Evolutionary conservation across 2,113 vertebrate genomes (phyloP).

Genomic region (Sceloporus tristichus): DNA sequence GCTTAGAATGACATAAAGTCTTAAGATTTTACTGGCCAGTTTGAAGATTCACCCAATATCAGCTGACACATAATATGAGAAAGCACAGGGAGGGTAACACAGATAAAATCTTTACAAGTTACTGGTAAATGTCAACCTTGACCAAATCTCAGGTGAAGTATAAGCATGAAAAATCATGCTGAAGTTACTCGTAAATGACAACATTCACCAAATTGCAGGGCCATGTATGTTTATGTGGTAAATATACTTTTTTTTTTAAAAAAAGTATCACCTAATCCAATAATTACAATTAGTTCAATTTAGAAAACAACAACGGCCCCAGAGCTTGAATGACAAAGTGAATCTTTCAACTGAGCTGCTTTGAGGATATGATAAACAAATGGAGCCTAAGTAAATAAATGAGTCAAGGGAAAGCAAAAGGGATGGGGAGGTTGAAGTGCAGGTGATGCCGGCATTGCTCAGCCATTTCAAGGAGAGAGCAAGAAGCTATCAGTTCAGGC

Average conservation of each 20-base stretch:
- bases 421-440: conserved; percentile 31
- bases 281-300: background rate
- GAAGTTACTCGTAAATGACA: too few relatives aligned
- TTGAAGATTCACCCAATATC: too few relatives aligned
- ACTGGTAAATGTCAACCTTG: background rate
- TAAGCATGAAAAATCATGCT: too few relatives aligned
- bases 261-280: background rate
- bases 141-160: background rate
- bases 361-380: conserved; percentile 49
- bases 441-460: conserved; percentile 54
- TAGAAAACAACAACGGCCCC: background rate
- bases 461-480: conserved; percentile 62
- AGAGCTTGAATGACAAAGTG: background rate
- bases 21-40: too few relatives aligned
- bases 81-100: background rate
- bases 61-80: too few relatives aligned
- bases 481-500: conserved; percentile 53
- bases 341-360: conserved; percentile 37
- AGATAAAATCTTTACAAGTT: background rate
- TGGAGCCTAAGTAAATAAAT: conserved; percentile 54
- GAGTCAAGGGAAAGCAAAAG: conserved; percentile 26
- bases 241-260: too few relatives aligned
- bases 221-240: too few relatives aligned
- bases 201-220: too few relatives aligned
- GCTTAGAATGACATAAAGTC: too few relatives aligned